These are phyloP conservation scores for Cervus canadensis DNA, from an alignment of 2,113 vertebrate species.

Conservation along the genomic window DNA sequence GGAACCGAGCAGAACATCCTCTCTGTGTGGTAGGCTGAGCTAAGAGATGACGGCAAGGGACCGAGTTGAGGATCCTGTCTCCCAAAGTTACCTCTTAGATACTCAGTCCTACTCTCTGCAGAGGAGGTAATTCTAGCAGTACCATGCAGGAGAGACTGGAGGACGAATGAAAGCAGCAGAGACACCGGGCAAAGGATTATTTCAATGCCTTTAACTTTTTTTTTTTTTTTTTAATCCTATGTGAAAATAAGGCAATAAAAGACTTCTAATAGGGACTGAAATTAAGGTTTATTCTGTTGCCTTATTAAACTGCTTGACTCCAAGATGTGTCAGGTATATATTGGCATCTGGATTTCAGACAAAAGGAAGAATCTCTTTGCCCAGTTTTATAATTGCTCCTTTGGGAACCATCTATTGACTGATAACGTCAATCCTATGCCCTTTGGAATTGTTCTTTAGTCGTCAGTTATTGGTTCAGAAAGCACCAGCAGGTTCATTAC, in stretches of 20 bases:
- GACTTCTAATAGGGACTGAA: not conserved
- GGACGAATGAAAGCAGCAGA: not conserved
- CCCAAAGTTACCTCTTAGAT: not conserved
- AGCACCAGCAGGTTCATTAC: not conserved
- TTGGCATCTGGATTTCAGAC: not conserved
- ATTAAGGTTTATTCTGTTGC: not conserved
- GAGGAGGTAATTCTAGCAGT: not conserved
- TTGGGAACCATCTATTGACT: not conserved
- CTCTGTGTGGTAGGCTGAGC: not conserved
- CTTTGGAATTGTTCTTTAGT: not conserved
- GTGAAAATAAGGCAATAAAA: not conserved
- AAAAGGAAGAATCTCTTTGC: not conserved
- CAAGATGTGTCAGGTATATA: not conserved
- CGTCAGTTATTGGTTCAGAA: not conserved
- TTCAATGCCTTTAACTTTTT: not conserved
- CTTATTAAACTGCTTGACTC: not conserved
- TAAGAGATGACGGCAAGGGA: not conserved
- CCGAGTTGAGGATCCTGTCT: not conserved
- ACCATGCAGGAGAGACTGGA: not conserved
- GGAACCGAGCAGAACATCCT: not conserved
- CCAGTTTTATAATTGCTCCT: not conserved
- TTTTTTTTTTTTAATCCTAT: not conserved
- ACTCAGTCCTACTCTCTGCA: not conserved
- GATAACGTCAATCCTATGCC: not conserved
- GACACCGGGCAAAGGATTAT: not conserved